Percentiles rank a stretch among this genome's conserved stretches.
phyloP scores from a whole-genome alignment of 2,113 vertebrate species.

The Synchiropus splendidus region DNA sequence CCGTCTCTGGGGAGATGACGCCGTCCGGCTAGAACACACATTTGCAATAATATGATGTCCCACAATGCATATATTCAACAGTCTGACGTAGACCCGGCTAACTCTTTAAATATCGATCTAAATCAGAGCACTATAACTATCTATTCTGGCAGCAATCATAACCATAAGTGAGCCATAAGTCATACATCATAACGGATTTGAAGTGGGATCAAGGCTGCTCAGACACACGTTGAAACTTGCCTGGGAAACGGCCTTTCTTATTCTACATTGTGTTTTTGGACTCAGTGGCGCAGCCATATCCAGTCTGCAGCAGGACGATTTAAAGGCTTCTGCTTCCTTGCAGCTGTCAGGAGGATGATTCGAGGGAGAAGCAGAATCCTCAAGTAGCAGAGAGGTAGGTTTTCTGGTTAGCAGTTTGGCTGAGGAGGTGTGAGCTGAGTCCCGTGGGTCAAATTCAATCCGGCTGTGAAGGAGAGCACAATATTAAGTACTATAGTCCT shows the following conservation, averaged over 20 bases:
- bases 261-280: constrained; percentile 27
- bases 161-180: too few relatives aligned
- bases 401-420: constrained; percentile 4
- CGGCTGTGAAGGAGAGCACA: constrained; percentile 19
- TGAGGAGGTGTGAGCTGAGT: not conserved
- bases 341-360: not conserved
- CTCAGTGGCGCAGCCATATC: constrained; percentile 27
- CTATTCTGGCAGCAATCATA: too few relatives aligned
- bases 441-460: constrained; percentile 6
- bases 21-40: constrained; percentile 68
- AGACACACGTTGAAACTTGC: constrained; percentile 34
- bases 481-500: too few relatives aligned
- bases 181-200: not conserved
- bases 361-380: constrained; percentile 1
- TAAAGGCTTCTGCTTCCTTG: rapidly evolving
- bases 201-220: too few relatives aligned
- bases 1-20: constrained; percentile 81
- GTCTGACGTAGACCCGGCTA: too few relatives aligned
- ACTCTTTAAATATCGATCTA: too few relatives aligned
- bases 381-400: constrained; percentile 9
- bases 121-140: too few relatives aligned
- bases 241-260: constrained; percentile 34
- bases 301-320: constrained; percentile 52
- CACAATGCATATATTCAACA: too few relatives aligned
- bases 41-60: too few relatives aligned